These are phyloP conservation scores for Prinia subflava DNA, from an alignment of 2,113 vertebrate genomes.

Conservation along the genomic window DNA sequence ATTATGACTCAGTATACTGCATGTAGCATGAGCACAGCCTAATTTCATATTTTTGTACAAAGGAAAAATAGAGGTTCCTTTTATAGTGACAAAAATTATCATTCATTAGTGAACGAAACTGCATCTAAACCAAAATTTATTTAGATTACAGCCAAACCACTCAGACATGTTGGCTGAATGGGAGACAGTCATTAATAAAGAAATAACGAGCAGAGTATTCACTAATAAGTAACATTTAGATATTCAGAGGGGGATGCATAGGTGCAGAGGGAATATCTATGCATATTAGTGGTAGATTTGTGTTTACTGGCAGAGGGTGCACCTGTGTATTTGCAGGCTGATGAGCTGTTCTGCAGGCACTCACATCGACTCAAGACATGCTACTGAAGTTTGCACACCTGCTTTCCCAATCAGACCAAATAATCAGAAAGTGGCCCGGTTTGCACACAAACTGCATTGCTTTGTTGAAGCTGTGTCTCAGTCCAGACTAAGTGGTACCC, in stretches of 20 bases:
- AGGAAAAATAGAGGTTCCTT: background rate
- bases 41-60: constrained; percentile 4
- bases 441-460: background rate
- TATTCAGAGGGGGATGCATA: background rate
- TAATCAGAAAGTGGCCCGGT: background rate
- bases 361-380: background rate
- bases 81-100: background rate
- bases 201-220: constrained; percentile 12
- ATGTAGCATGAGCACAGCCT: background rate
- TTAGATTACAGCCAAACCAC: constrained; percentile 1
- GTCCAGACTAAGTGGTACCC: background rate
- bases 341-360: background rate
- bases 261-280: background rate
- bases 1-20: background rate
- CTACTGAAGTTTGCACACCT: background rate
- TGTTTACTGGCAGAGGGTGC: background rate
- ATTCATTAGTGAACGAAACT: constrained; percentile 1
- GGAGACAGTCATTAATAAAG: constrained; percentile 18
- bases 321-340: constrained; percentile 4
- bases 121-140: constrained; percentile 4
- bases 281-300: background rate
- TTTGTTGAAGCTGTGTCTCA: background rate
- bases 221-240: background rate
- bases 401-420: background rate
- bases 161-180: background rate